phyloP scores from a whole-genome alignment of 2,797 vertebrate species.

The Euthynnus affinis region DNA sequence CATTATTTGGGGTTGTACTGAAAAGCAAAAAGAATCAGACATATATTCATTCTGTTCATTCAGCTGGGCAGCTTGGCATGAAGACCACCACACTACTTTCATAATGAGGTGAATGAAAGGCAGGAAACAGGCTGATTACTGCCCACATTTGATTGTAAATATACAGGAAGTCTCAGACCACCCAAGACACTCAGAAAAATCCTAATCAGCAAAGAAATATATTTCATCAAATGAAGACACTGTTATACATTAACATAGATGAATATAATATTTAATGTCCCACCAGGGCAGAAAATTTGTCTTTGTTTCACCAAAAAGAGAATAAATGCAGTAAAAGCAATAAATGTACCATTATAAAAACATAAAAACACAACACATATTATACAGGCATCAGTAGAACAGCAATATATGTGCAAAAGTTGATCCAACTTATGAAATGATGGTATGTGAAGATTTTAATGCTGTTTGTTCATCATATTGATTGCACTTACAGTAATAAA shows the following conservation, averaged over 20 bases:
- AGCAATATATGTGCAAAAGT: background rate
- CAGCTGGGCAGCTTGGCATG: constrained; percentile 8
- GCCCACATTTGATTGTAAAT: constrained; percentile 50
- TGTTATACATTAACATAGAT: too few relatives aligned
- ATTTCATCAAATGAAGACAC: background rate
- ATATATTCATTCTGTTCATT: constrained; percentile 9
- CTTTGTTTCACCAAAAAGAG: background rate
- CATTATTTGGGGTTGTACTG: background rate
- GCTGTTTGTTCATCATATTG: background rate
- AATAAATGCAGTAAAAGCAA: background rate
- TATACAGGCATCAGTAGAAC: background rate
- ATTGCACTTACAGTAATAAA: background rate
- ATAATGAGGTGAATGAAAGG: constrained; percentile 18
- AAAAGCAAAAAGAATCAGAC: background rate
- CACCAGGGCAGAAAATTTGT: background rate
- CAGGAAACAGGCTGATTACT: constrained; percentile 66
- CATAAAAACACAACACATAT: background rate
- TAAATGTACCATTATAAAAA: background rate
- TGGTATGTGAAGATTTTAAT: background rate
- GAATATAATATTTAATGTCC: background rate
- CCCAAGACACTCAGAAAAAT: constrained; percentile 40
- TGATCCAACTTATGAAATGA: background rate
- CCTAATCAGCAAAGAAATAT: background rate
- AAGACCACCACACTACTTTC: constrained; percentile 16
- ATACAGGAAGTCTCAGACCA: constrained; percentile 74